These are phyloP conservation scores for Pseudopleuronectes americanus DNA, from an alignment of 2,797 vertebrate genomes.

Conservation along the genomic window DNA sequence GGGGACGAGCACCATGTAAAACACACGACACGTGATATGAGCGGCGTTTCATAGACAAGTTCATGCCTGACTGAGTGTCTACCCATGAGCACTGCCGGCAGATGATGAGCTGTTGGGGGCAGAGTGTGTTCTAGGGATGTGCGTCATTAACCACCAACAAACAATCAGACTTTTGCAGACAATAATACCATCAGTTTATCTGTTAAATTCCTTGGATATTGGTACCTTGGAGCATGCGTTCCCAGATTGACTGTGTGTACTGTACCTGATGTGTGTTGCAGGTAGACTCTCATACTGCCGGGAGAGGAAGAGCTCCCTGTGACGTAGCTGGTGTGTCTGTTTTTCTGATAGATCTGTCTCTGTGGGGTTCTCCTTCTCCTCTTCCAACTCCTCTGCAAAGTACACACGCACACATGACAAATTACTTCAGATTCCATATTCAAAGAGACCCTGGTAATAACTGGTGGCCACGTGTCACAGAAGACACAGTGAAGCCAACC, in stretches of 20 bases:
- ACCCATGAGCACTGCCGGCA: constrained; percentile 49
- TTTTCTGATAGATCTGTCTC: constrained; percentile 94
- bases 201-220: too few species aligned
- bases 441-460: neutral
- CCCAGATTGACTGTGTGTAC: neutral
- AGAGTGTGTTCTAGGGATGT: neutral
- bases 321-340: constrained; percentile 97
- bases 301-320: constrained; percentile 96
- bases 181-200: too few species aligned
- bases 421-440: neutral
- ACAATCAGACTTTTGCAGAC: too few species aligned
- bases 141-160: too few species aligned
- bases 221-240: too few species aligned
- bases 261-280: constrained; percentile 95
- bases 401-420: constrained; percentile 45
- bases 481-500: neutral
- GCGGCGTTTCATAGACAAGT: constrained; percentile 14
- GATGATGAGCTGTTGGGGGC: neutral
- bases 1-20: constrained; percentile 34
- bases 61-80: constrained; percentile 46
- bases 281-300: constrained; percentile 96
- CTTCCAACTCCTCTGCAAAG: constrained; percentile 93
- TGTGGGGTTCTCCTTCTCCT: constrained; percentile 91
- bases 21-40: constrained; percentile 55
- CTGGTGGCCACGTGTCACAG: neutral